phyloP scores from a whole-genome alignment of 2,113 vertebrate species.

The Astatoreochromis straeleni region DNA sequence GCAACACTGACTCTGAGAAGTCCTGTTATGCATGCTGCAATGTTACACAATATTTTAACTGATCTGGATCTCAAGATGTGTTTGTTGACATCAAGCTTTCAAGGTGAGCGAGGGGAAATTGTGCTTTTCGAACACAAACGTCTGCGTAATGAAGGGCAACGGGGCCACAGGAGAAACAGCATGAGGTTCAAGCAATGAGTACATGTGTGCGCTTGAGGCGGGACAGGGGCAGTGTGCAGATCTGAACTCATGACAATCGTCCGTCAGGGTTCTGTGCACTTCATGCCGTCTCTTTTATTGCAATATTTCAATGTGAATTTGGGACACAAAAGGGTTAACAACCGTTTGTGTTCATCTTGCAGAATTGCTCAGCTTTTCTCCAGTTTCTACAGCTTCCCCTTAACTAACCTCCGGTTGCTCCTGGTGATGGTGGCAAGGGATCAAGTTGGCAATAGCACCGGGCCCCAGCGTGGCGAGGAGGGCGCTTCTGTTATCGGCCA shows the following conservation, averaged over 20 bases:
- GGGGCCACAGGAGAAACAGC: background rate
- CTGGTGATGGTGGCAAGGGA: constrained; percentile 77
- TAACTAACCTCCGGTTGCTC: constrained; percentile 83
- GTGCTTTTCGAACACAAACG: background rate
- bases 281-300: background rate
- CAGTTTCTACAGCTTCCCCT: background rate
- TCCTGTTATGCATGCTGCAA: background rate
- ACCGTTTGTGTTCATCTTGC: background rate
- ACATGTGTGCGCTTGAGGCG: background rate
- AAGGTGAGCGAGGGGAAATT: background rate
- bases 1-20: background rate
- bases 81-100: background rate
- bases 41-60: background rate
- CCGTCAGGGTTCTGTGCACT: background rate
- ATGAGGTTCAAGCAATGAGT: background rate
- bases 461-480: constrained; percentile 87
- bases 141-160: background rate
- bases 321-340: background rate
- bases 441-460: constrained; percentile 77
- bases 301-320: background rate
- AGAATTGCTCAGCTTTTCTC: background rate
- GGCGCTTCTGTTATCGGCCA: constrained; percentile 84
- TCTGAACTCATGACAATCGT: background rate
- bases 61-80: background rate
- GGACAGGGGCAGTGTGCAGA: background rate